Evolutionary conservation across 2,888 invertebrate species (phyloP), one percentile per base, ranked within the genome.

Genomic region (Amiota minor): DNA sequence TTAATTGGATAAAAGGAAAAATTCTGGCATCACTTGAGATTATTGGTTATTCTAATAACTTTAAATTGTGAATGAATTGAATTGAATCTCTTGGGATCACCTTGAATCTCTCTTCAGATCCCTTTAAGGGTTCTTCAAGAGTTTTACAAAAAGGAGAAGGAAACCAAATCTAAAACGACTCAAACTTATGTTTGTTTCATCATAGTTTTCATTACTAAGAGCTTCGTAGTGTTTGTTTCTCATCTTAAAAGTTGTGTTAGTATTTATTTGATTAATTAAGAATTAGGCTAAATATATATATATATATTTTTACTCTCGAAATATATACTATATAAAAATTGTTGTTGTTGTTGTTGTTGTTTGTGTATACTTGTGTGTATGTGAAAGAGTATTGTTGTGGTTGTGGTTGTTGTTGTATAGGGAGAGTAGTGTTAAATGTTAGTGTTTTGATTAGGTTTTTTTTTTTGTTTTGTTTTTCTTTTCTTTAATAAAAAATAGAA

Each of bases 381-480:
- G 68, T 76, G 70, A 75, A 73, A 76, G 74, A 77, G 76, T 77
- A 74, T 78, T 49, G 49, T 6, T n/a, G 35, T 35, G 2, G 35
- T 35, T 23, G 23, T 23, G 1, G 74, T 16, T 77, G 74, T 64
- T 76, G 73, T 71, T 80, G 79, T 79, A 79, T 84, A 80, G 80
- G 81, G 80, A 82, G 81, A 81, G 64, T 72, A 81, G 81, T 84
- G 86, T 86, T 85, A 86, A 83, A 85, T 84, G 82, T 84, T 85
- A 85, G 80, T 81, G 35, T 35, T 35, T 50, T 62, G 77, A 77
- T 76, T 72, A 75, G 72, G 75, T 77, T 73, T 77, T 75, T 73
- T 71, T 78, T 70, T 16, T 23, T 73, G 3, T 47, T 76, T 70
- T 78, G 74, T 77, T 74, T 53, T 76, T 76, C 79, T 68, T 45